Evolutionary conservation across 2,888 invertebrate genomes (phyloP).

Genomic region (Liodrosophila aerea): DNA sequence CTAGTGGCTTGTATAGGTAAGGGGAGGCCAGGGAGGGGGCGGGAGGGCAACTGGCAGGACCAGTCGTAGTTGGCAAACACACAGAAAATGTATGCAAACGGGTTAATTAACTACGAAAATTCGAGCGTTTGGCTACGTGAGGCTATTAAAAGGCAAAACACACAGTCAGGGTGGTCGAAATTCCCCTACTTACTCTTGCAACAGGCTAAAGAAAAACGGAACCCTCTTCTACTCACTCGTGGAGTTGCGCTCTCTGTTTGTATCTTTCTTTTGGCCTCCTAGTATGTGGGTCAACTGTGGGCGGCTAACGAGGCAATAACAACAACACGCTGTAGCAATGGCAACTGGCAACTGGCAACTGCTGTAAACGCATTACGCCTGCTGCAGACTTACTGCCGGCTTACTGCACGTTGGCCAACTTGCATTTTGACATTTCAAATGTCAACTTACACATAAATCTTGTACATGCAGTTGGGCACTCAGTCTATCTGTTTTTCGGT

Average conservation of each 20-base stretch:
- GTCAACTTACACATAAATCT: slow-evolving; percentile 66
- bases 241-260: too few species aligned
- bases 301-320: slow-evolving; percentile 63
- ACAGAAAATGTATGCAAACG: slow-evolving; percentile 75
- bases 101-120: slow-evolving; percentile 76
- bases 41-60: slow-evolving; percentile 50
- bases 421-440: slow-evolving; percentile 71
- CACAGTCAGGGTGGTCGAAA: slow-evolving; percentile 62
- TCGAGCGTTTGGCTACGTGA: slow-evolving; percentile 56
- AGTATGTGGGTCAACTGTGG: slow-evolving; percentile 68
- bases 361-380: slow-evolving; percentile 41
- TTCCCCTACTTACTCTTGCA: slow-evolving; percentile 3
- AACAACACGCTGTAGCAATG: slow-evolving; percentile 20
- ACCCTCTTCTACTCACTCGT: slow-evolving; percentile 17
- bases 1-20: background rate
- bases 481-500: slow-evolving; percentile 4
- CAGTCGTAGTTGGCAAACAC: slow-evolving; percentile 36
- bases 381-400: slow-evolving; percentile 28
- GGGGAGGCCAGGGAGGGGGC: background rate
- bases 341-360: slow-evolving; percentile 17
- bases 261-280: slow-evolving; percentile 11
- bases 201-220: background rate
- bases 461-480: slow-evolving; percentile 36
- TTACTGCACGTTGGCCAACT: slow-evolving; percentile 39
- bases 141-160: slow-evolving; percentile 47